These are phyloP conservation scores for Acleris literana DNA, from an alignment of 2,888 invertebrate species.

Conservation along the genomic window DNA sequence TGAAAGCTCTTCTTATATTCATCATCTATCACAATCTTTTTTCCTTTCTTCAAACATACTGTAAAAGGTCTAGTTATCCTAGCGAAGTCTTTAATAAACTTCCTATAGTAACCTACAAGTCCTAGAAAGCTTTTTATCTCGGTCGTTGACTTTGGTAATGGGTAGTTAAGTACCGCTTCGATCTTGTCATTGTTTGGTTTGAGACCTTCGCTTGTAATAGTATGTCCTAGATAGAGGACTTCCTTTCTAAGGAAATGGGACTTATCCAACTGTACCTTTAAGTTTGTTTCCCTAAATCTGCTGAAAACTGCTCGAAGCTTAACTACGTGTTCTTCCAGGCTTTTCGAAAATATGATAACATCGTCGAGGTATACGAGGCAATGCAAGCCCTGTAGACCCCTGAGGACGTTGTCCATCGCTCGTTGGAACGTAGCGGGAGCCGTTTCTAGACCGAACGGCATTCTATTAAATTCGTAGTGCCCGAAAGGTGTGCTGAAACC, in stretches of 20 bases:
- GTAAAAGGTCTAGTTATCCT: conserved; percentile 13
- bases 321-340: conserved; percentile 40
- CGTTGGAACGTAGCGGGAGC: conserved; percentile 62
- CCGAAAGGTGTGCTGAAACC: conserved; percentile 43
- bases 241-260: conserved; percentile 42
- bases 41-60: conserved; percentile 36
- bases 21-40: conserved; percentile 31
- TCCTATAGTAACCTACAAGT: too few relatives aligned
- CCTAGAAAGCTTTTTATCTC: too few relatives aligned
- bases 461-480: conserved; percentile 45
- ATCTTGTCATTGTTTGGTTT: too few relatives aligned
- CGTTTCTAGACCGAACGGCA: conserved; percentile 45
- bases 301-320: conserved; percentile 42
- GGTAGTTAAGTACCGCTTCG: too few relatives aligned
- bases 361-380: conserved; percentile 56
- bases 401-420: conserved; percentile 55
- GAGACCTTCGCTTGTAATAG: too few relatives aligned
- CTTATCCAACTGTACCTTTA: conserved; percentile 43
- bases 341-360: conserved; percentile 49
- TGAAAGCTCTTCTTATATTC: conserved; percentile 40
- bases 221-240: too few relatives aligned
- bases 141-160: too few relatives aligned
- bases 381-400: conserved; percentile 49
- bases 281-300: conserved; percentile 38
- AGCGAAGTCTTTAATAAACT: neutral